Conservation (phyloP, 2,888 invertebrate species). For the Nomada fabriciana region DNA sequence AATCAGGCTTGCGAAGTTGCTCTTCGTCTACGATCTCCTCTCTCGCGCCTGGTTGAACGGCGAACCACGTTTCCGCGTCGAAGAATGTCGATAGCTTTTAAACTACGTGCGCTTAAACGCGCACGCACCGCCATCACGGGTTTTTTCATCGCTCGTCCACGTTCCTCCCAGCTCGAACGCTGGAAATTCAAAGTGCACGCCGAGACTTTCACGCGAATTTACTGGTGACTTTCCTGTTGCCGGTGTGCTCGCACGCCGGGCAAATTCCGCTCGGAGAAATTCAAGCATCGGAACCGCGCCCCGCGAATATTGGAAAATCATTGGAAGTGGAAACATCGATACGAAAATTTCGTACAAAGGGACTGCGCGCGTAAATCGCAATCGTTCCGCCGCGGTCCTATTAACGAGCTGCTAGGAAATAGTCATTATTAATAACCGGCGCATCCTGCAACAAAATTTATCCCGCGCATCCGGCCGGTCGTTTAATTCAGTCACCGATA, state of each 20-base stretch:
- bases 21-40: constrained; percentile 45
- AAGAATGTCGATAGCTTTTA: constrained; percentile 64
- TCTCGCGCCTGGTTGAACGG: constrained; percentile 37
- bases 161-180: background rate
- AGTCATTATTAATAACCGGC: constrained; percentile 60
- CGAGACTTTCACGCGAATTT: background rate
- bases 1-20: constrained; percentile 52
- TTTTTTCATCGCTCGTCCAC: constrained; percentile 19
- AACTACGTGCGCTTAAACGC: constrained; percentile 44
- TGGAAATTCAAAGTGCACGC: constrained; percentile 28
- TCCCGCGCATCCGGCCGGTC: constrained; percentile 56
- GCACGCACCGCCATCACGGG: constrained; percentile 33
- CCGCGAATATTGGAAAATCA: constrained; percentile 1
- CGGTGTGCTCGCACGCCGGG: background rate
- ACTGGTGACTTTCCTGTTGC: constrained; percentile 4
- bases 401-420: constrained; percentile 62
- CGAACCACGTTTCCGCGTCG: constrained; percentile 62
- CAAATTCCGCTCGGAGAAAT: background rate
- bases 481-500: constrained; percentile 66
- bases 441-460: constrained; percentile 61
- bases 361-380: constrained; percentile 31
- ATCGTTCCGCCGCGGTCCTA: constrained; percentile 33
- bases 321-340: constrained; percentile 4
- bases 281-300: background rate
- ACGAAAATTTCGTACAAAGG: constrained; percentile 32